Evolutionary conservation across 2,113 vertebrate species (phyloP), one percentile per base, ranked within the genome.

Genomic region (Nibea coibor): DNA sequence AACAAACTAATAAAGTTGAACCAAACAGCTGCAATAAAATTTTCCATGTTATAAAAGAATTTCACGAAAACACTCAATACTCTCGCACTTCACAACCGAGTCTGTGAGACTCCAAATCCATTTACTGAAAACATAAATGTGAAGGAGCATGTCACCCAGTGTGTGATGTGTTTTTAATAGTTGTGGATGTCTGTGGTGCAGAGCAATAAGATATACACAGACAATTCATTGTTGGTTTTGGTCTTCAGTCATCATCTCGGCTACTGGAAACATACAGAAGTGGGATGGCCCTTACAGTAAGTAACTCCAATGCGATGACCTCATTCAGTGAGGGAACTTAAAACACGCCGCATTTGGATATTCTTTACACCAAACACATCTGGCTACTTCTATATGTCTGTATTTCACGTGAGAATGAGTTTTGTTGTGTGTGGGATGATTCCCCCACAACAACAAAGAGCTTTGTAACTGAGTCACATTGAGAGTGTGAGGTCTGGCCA

Each of bases 401-500:
- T 68, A 17, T 69, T 31, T 50, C 56, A 59, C 7, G 26, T 76
- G 28, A 58, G 48, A 31, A 24, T 53, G 8, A 24, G 42, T 28
- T 58, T 35, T 74, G 39, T 47, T 57, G 31, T 15, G 54, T 26
- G 16, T 75, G 45, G 20, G n/a, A 59, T 35, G 63, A 58, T 50
- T 14, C 74, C 4, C 12, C 12, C 53, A 72, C 39, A 31, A 54
- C 15, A 78, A 61, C 53, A 87, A 82, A 75, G 43, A 62, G 31
- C 17, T 65, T 71, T 75, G 61, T 78, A 54, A 43, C 50, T 63
- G 51, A 75, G 58, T 65, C 68, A 76, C 24, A 26, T 14, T 45
- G 67, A 82, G 51, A 78, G 77, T 70, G 77, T 72, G 81, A 86
- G 80, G 54, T 58, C 87, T 76, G 79, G 81, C 78, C 82, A 91